phyloP scores from a whole-genome alignment of 1,140 invertebrate species.

The Steinernema khuongi region DNA sequence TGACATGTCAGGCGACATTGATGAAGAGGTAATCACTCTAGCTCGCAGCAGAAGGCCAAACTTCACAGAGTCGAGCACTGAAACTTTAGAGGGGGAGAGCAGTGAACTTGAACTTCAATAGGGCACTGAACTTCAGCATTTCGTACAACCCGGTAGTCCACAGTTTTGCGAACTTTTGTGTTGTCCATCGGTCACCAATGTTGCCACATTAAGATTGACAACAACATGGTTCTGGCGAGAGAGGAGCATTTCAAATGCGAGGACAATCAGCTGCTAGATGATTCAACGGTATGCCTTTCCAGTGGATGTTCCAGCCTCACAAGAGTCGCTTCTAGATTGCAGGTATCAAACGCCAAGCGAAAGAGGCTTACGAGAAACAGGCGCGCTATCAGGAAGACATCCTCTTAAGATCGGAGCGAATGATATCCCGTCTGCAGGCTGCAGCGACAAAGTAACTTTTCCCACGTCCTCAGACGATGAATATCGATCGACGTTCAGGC shows the following conservation, averaged over 20 bases:
- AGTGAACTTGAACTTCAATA: too few species aligned
- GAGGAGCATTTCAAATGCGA: slow-evolving; percentile 32
- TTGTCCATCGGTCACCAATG: too few species aligned
- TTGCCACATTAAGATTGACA: too few species aligned
- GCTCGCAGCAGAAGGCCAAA: too few species aligned
- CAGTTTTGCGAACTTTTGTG: too few species aligned
- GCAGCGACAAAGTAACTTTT: slow-evolving; percentile 42
- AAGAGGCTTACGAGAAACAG: slow-evolving; percentile 56
- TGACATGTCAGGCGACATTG: slow-evolving; percentile 42
- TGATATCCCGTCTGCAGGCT: slow-evolving; percentile 44
- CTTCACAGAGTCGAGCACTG: too few species aligned
- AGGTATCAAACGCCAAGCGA: slow-evolving; percentile 49
- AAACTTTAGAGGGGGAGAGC: too few species aligned
- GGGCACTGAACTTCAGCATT: too few species aligned
- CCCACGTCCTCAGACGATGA: not conserved
- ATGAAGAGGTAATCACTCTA: slow-evolving; percentile 34
- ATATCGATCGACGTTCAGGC: slow-evolving; percentile 32
- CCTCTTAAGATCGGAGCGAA: slow-evolving; percentile 47
- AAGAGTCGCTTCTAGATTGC: not conserved
- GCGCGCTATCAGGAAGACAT: slow-evolving; percentile 57
- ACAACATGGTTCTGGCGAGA: not conserved
- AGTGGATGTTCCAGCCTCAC: not conserved
- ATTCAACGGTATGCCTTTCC: slow-evolving; percentile 26
- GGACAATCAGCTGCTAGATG: slow-evolving; percentile 48
- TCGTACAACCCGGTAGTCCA: too few species aligned